These are phyloP conservation scores for Sebastes hubbsi DNA, from an alignment of 2,797 vertebrate genomes.

Conservation along the genomic window DNA sequence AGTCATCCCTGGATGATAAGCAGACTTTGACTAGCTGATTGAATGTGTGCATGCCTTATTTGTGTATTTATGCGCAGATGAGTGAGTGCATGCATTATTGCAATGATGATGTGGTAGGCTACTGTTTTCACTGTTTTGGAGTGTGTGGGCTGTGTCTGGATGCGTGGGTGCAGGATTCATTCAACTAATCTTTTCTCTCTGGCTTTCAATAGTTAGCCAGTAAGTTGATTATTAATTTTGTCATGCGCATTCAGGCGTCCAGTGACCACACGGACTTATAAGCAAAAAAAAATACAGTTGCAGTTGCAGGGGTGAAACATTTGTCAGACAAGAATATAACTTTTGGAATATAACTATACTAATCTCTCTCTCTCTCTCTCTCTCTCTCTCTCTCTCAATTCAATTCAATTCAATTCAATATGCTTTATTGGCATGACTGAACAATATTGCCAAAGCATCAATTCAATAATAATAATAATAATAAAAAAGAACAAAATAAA, in stretches of 20 bases:
- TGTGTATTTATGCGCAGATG: background rate
- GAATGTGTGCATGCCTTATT: background rate
- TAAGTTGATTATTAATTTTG: background rate
- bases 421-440: no score
- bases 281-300: background rate
- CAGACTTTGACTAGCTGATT: background rate
- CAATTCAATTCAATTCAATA: no score
- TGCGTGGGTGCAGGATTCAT: background rate
- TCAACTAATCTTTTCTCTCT: background rate
- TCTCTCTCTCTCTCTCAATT: no score
- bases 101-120: conserved; percentile 3
- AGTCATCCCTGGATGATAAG: background rate
- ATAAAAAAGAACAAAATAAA: no score
- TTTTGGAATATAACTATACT: no score
- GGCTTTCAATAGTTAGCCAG: background rate
- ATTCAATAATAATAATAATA: no score
- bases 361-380: no score
- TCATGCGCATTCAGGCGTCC: background rate
- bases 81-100: background rate
- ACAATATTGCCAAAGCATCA: no score
- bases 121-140: conserved; percentile 4
- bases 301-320: background rate
- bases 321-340: background rate
- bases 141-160: background rate
- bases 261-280: background rate